These are phyloP conservation scores for Dromococcyx pavoninus DNA, from an alignment of 2,797 vertebrate species.

Conservation along the genomic window DNA sequence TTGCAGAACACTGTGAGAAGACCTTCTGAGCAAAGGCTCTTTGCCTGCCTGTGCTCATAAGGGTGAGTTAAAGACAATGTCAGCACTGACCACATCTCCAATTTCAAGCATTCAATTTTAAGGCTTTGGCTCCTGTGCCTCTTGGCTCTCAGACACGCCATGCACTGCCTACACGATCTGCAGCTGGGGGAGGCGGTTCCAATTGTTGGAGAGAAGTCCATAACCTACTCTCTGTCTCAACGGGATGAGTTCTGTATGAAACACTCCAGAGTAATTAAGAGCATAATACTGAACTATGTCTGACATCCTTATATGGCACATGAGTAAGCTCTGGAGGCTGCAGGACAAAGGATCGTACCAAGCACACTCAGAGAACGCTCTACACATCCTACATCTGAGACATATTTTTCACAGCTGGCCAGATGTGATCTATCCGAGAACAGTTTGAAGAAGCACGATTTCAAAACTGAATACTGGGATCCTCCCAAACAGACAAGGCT, in stretches of 20 bases:
- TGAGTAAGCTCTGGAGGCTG: not conserved
- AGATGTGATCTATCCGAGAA: not conserved
- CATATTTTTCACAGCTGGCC: not conserved
- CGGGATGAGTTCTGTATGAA: not conserved
- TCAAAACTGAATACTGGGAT: not conserved
- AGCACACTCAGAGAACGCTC: not conserved
- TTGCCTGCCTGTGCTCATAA: rapidly evolving
- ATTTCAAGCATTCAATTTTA: not conserved
- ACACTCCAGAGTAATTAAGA: not conserved
- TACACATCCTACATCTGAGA: not conserved
- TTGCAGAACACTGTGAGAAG: not conserved
- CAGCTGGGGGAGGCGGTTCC: not conserved
- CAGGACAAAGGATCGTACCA: not conserved
- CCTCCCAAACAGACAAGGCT: not conserved
- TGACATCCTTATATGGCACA: not conserved
- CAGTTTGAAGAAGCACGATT: not conserved
- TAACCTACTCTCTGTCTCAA: not conserved
- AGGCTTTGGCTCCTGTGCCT: not conserved
- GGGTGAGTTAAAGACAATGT: not conserved
- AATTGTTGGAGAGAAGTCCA: not conserved
- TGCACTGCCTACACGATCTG: not conserved
- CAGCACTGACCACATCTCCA: not conserved
- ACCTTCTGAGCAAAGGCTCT: not conserved
- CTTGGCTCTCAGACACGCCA: not conserved
- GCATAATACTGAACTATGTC: not conserved